Base-by-base conservation (phyloP, 2,113 vertebrate genomes). In the Xyliphius kryptos region DNA sequence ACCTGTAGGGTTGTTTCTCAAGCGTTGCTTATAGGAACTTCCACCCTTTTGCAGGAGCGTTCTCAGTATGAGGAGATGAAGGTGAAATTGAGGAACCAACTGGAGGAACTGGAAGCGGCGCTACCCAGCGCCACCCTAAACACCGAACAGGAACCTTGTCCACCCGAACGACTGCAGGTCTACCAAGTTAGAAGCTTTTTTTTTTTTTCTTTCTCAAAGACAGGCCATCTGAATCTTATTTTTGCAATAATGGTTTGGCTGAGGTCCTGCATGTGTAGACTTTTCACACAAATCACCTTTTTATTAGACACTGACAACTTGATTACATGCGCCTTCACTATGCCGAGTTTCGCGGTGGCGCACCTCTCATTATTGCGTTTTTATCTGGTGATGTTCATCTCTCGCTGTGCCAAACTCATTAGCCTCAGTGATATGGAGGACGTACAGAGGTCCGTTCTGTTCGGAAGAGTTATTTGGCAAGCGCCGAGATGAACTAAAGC, bases 61-160 rank as follows among this genome's bases (percentile, higher is more conserved):
- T 77, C 73, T 65, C 75, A 72, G 17, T 93, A 90, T 83, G 91
- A 97, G 80, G 79, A 83, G 19, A 71, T 77, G 44, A 86, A 80
- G 11, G 58, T 68, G 0, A 68, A 63, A 49, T 75, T 97, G 70
- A 76, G 53, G 48, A 78, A 80, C 55, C 82, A 90, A 47, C 77
- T 97, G 74, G 90, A 95, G 58, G 70, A 86, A 19, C 57, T 89
- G 21, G 67, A 83, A 10, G 84, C 87, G 69, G 36, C 70, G 0
- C 61, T 93, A 69, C 87, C 86, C 64, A 81, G 81, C 9, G 81
- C 82, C 53, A 87, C 71, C 70, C 71, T 89, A 73, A 82, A 89
- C 59, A 80, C 87, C 68, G 87, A 89, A 65, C 83, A 83, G 1
- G 87, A 87, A 73, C 86, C 88, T 66, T 78, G 84, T 48, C 57